phyloP scores from a whole-genome alignment of 2,888 invertebrate species.

The Tetanocera ferruginea region DNA sequence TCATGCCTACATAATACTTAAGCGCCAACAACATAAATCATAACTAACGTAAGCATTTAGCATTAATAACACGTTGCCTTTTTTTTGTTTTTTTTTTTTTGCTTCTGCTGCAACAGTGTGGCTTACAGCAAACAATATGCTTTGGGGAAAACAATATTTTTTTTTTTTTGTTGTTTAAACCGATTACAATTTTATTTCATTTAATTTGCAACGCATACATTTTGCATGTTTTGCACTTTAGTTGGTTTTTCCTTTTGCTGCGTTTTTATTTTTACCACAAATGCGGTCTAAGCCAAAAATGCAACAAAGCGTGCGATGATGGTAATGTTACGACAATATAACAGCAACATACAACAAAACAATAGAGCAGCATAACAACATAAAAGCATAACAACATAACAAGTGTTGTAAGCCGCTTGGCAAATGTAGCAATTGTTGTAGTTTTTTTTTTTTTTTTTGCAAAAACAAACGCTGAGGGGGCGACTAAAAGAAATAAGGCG shows the following conservation, averaged over 20 bases:
- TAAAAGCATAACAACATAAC: not conserved
- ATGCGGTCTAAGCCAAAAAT: not conserved
- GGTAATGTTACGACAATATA: too few species aligned
- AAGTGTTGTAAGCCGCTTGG: slow-evolving; percentile 25
- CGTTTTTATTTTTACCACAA: slow-evolving; percentile 5
- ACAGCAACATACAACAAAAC: not conserved
- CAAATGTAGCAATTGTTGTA: not conserved
- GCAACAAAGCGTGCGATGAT: not conserved
- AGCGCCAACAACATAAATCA: slow-evolving; percentile 7
- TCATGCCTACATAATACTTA: too few species aligned
- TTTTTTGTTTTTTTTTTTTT: not conserved
- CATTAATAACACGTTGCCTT: not conserved
- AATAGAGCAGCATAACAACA: not conserved
- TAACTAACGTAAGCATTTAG: slow-evolving; percentile 4
- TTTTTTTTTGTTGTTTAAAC: slow-evolving; percentile 4
- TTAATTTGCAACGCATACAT: slow-evolving; percentile 28
- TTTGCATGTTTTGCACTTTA: not conserved
- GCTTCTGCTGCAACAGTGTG: not conserved
- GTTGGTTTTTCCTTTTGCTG: not conserved
- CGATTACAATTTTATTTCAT: slow-evolving; percentile 31
- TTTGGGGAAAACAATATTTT: not conserved
- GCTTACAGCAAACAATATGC: not conserved
- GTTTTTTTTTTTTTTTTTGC: not conserved
- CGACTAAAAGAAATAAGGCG: not conserved
- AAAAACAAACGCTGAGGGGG: not conserved